phyloP scores from a whole-genome alignment of 2,113 vertebrate genomes.

The Phalacrocorax brasilianus region DNA sequence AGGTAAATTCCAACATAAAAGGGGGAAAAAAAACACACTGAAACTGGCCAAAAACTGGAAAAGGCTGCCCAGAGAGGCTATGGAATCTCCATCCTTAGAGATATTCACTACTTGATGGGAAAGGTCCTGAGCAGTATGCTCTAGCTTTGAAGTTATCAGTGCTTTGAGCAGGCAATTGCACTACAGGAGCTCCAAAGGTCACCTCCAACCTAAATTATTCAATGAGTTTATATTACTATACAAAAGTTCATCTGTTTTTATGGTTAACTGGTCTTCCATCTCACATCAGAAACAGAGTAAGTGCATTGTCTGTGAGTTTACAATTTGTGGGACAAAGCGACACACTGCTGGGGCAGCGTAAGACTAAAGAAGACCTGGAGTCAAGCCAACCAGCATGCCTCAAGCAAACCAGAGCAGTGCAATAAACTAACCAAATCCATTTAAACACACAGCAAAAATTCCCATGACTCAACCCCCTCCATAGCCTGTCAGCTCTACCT shows the following conservation, averaged over 20 bases:
- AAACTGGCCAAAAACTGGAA: not conserved
- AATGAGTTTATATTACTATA: not conserved
- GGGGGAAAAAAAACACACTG: too few species aligned
- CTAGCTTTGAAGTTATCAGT: not conserved
- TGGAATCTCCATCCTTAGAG: not conserved
- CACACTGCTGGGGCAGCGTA: not conserved
- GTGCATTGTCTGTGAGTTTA: not conserved
- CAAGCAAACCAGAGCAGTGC: not conserved
- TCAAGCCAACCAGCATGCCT: not conserved
- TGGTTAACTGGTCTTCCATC: not conserved
- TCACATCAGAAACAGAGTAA: not conserved
- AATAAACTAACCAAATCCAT: conserved; percentile 57
- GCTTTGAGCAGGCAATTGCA: not conserved
- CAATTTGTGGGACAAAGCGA: conserved; percentile 6
- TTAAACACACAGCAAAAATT: conserved; percentile 33
- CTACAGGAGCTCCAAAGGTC: not conserved
- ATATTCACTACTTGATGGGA: not conserved
- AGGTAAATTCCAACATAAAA: not conserved
- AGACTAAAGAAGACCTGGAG: not conserved
- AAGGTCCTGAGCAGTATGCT: not conserved
- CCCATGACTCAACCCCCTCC: conserved; percentile 39
- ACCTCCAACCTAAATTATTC: not conserved
- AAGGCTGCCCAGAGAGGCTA: not conserved
- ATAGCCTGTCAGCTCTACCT: not conserved
- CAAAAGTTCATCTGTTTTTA: not conserved